Percentiles rank a stretch among this genome's conserved stretches.
phyloP scores from a whole-genome alignment of 2,888 invertebrate genomes.

The Trachelus tabidus region DNA sequence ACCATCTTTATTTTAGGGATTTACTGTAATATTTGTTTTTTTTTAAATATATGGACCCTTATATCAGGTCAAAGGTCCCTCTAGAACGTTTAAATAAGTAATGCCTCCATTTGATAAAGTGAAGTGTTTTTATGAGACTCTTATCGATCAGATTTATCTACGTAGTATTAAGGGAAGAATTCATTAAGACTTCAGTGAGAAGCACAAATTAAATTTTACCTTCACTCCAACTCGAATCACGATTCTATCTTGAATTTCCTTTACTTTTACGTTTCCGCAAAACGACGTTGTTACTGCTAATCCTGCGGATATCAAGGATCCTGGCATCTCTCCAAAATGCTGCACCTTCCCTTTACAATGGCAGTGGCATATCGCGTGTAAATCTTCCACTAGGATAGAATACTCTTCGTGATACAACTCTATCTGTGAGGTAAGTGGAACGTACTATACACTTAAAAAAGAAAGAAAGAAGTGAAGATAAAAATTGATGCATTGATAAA shows the following conservation, averaged over 20 bases:
- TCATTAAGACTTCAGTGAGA: not conserved
- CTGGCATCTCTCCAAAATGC: not conserved
- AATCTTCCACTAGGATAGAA: not conserved
- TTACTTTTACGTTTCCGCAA: not conserved
- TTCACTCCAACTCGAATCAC: not conserved
- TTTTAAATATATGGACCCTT: not conserved
- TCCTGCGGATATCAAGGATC: not conserved
- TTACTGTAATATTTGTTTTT: not conserved
- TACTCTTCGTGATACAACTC: not conserved
- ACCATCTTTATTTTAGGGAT: not conserved
- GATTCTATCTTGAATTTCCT: not conserved
- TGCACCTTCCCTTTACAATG: not conserved
- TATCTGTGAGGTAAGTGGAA: not conserved
- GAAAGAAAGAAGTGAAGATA: not conserved
- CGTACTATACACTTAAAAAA: not conserved
- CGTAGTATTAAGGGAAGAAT: not conserved
- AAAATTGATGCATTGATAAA: not conserved
- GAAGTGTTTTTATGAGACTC: constrained; percentile 29
- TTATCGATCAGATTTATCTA: constrained; percentile 29
- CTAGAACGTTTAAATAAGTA: constrained; percentile 25
- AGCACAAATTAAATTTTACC: constrained; percentile 18
- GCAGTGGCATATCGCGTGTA: not conserved
- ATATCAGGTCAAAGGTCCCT: constrained; percentile 9
- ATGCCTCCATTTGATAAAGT: constrained; percentile 30
- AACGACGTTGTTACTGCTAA: not conserved